Conservation (phyloP, 2,113 vertebrate species). For the Cryptomyrus ogoouensis region DNA sequence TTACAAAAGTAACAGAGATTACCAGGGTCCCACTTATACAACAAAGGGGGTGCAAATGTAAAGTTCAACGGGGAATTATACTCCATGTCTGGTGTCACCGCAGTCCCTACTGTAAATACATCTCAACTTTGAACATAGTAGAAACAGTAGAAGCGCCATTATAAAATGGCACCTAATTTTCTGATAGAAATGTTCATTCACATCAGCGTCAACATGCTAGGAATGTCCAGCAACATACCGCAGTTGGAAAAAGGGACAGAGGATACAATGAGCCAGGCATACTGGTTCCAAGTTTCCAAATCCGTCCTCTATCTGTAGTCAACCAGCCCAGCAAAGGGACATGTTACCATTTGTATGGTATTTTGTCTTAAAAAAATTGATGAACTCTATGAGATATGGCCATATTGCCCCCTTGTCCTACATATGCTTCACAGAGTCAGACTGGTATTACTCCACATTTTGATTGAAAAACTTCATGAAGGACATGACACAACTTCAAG, state of each 20-base stretch:
- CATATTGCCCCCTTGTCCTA: not conserved
- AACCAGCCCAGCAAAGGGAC: not conserved
- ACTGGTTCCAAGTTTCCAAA: not conserved
- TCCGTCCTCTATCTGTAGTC: not conserved
- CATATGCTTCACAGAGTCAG: not conserved
- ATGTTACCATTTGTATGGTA: not conserved
- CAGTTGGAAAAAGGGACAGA: not conserved
- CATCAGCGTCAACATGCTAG: not conserved
- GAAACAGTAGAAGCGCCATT: not conserved
- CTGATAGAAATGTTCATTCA: not conserved
- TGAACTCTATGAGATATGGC: not conserved
- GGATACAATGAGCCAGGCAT: not conserved
- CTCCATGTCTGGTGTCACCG: constrained; percentile 36
- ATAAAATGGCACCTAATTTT: constrained; percentile 18
- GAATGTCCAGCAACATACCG: not conserved
- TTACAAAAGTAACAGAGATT: constrained; percentile 58
- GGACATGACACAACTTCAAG: not conserved
- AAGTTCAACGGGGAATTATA: constrained; percentile 47
- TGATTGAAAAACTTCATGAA: not conserved
- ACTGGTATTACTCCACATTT: not conserved
- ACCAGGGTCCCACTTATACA: constrained; percentile 43
- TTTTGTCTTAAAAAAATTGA: not conserved
- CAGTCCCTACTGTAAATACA: constrained; percentile 30
- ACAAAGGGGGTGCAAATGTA: constrained; percentile 52
- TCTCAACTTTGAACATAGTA: not conserved